Evolutionary conservation across 2,113 vertebrate species (phyloP).

Genomic region (Phrynosoma platyrhinos): DNA sequence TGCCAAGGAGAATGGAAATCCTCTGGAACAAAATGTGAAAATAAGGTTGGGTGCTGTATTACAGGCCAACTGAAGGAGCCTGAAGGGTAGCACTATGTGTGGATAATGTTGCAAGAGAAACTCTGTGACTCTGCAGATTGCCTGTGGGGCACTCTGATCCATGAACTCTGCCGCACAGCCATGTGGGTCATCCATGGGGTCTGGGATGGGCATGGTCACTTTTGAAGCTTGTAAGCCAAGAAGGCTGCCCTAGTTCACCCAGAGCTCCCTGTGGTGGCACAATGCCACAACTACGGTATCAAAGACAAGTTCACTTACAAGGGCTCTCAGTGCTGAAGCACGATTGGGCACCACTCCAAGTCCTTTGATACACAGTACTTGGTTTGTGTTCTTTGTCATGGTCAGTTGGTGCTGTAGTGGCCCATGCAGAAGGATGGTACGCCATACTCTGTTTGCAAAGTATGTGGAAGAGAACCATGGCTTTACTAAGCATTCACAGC

Average conservation of each 20-base stretch:
- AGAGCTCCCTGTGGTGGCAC: slow-evolving; percentile 84
- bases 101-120: slow-evolving; percentile 89
- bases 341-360: slow-evolving; percentile 86
- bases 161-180: slow-evolving; percentile 89
- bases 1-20: slow-evolving; percentile 84
- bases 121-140: slow-evolving; percentile 92
- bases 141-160: slow-evolving; percentile 86
- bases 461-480: slow-evolving; percentile 86
- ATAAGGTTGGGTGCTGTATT: slow-evolving; percentile 89
- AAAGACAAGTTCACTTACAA: slow-evolving; percentile 88
- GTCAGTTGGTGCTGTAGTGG: slow-evolving; percentile 75
- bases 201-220: slow-evolving; percentile 80
- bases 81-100: slow-evolving; percentile 76
- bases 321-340: slow-evolving; percentile 82
- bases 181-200: slow-evolving; percentile 86
- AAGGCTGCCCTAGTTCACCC: slow-evolving; percentile 82
- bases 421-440: slow-evolving; percentile 66
- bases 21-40: slow-evolving; percentile 96
- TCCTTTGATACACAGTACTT: slow-evolving; percentile 80
- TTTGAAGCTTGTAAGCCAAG: slow-evolving; percentile 85
- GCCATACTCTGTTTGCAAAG: slow-evolving; percentile 72
- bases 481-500: slow-evolving; percentile 69
- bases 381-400: slow-evolving; percentile 78
- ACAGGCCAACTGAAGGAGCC: slow-evolving; percentile 74
- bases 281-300: slow-evolving; percentile 88